phyloP scores from a whole-genome alignment of 1,140 invertebrate species.

The Meloidogyne floridensis region DNA sequence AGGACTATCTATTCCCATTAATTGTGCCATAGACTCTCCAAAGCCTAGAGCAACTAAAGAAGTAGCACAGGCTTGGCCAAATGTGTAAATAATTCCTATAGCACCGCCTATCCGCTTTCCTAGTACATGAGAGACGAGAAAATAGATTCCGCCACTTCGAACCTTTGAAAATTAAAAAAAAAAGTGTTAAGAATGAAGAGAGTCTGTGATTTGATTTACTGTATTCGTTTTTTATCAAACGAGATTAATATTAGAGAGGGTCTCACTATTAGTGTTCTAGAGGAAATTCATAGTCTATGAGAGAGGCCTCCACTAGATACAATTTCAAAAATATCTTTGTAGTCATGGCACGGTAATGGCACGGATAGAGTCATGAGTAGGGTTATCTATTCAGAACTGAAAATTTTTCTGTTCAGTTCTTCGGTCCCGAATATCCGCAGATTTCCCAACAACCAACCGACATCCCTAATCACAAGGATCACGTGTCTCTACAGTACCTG shows the following conservation, averaged over 20 bases:
- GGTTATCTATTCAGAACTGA: too few species aligned
- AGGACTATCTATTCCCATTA: slow-evolving; percentile 75
- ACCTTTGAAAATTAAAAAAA: slow-evolving; percentile 22
- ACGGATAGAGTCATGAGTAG: too few species aligned
- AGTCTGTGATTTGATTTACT: background rate
- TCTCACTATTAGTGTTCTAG: background rate
- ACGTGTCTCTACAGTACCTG: slow-evolving; percentile 70
- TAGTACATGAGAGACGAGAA: slow-evolving; percentile 86
- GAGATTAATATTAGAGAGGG: background rate
- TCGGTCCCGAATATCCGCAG: too few species aligned
- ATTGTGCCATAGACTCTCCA: slow-evolving; percentile 86
- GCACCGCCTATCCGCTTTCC: slow-evolving; percentile 88
- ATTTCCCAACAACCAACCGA: too few species aligned
- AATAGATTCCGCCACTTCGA: slow-evolving; percentile 87
- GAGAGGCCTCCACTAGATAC: too few species aligned
- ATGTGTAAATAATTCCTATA: slow-evolving; percentile 87
- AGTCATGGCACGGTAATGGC: too few species aligned
- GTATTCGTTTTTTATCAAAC: too few species aligned
- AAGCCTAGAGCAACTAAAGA: slow-evolving; percentile 91
- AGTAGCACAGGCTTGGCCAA: slow-evolving; percentile 92
- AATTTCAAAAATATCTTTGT: too few species aligned
- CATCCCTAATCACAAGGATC: too few species aligned
- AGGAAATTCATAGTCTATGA: slow-evolving; percentile 67
- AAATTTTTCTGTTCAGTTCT: too few species aligned
- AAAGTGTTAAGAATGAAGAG: background rate